Evolutionary conservation across 2,888 invertebrate genomes (phyloP), one percentile per base, ranked within the genome.

Genomic region (Acleris sparsana): DNA sequence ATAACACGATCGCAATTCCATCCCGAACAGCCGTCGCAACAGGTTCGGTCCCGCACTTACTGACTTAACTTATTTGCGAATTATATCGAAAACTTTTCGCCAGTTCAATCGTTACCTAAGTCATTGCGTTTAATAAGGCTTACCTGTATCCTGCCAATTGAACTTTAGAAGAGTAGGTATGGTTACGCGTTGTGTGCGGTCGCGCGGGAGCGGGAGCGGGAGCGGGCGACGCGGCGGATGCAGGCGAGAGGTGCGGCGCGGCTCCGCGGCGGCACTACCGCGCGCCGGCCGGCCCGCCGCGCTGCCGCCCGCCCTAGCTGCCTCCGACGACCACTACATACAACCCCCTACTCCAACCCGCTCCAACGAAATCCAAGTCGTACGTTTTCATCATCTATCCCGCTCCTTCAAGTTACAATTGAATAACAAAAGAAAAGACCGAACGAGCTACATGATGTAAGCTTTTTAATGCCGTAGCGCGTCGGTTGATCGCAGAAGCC

Each of bases 221-320:
- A 79, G 72, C 67, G 69, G 68, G 68, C 13, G 39, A 9, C 39
- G 13, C 39, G 39, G 39, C 39, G 39, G 39, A 13, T 39, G 13
- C 11, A 74, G 83, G 86, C 90, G 89, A 86, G 86, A 85, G 80
- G 72, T 83, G 79, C 85, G 82, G 72, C 80, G 83, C 76, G 84
- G 71, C 75, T 80, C 81, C 84, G 79, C 82, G 86, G 81, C 84
- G 83, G 86, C 86, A 92, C 92, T 92, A 88, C 89, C 88, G 88
- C 86, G 84, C 82, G 83, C 77, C 78, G 78, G 73, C 62, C 66
- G 62, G 62, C 63, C 70, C 66, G 63, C 73, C 76, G 75, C 77
- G 63, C 64, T 59, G 64, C 65, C 65, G 65, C 65, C 72, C 73
- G 74, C 75, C 68, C 74, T 75, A 72, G 43, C 62, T 52, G 43